A percentile compares a stretch with the other conserved stretches of the same genome.
phyloP scores from a whole-genome alignment of 2,113 vertebrate species.

The Speoplatyrhinus poulsoni region DNA sequence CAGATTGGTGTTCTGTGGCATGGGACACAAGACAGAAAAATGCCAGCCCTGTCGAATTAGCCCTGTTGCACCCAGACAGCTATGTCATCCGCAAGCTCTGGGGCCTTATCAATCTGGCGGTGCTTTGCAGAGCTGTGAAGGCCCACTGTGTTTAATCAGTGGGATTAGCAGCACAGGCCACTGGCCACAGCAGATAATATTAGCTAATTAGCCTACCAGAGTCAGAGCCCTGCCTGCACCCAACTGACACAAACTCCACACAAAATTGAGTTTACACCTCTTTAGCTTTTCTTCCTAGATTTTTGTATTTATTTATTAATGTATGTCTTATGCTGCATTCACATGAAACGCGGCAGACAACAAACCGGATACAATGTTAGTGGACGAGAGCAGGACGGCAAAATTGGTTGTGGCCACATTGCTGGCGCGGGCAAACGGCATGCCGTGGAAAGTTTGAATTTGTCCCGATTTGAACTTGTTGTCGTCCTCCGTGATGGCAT shows the following conservation, averaged over 20 bases:
- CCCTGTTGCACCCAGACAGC: constrained; percentile 40
- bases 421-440: no score
- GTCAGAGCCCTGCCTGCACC: constrained; percentile 56
- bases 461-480: no score
- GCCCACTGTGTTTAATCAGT: constrained; percentile 65
- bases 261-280: constrained; percentile 10
- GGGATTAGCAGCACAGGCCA: constrained; percentile 63
- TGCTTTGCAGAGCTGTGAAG: constrained; percentile 39
- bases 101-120: constrained; percentile 47
- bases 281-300: constrained; percentile 41
- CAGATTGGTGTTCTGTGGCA: not conserved
- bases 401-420: no score
- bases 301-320: not conserved
- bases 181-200: constrained; percentile 64
- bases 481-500: no score
- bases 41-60: constrained; percentile 29
- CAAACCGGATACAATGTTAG: no score
- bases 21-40: constrained; percentile 35
- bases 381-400: no score
- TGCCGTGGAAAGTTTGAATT: no score
- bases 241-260: constrained; percentile 49
- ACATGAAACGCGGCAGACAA: no score
- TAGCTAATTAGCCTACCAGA: constrained; percentile 70
- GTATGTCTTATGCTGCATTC: no score
- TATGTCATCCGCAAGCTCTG: constrained; percentile 51